Conservation (phyloP, 2,113 vertebrate genomes). For the Lophura nycthemera region DNA sequence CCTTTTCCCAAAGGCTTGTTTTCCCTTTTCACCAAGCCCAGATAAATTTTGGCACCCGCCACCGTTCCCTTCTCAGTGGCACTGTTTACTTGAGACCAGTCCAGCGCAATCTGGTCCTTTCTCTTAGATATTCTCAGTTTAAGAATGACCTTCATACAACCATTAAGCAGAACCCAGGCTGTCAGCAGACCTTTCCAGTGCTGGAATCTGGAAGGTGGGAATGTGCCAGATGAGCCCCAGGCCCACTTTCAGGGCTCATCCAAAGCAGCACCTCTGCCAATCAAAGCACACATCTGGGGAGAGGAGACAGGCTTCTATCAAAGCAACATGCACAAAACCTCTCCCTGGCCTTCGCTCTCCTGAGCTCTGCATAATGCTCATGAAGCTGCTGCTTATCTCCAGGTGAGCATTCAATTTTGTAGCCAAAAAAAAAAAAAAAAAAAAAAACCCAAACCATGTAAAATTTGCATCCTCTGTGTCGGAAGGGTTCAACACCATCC, state of each 20-base stretch:
- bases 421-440: neutral
- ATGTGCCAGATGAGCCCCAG: rapidly evolving
- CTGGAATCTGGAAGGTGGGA: neutral
- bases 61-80: neutral
- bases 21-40: neutral
- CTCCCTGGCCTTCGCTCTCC: neutral
- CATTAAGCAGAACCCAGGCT: rapidly evolving
- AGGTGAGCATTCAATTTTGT: neutral
- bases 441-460: neutral
- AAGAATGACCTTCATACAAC: neutral
- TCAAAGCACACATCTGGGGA: neutral
- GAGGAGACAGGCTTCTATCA: neutral
- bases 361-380: neutral
- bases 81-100: neutral
- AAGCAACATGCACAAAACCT: neutral
- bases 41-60: neutral
- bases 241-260: neutral
- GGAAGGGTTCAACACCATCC: neutral
- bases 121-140: neutral
- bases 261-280: neutral
- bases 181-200: rapidly evolving
- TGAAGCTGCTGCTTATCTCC: neutral
- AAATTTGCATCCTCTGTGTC: neutral
- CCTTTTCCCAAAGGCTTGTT: neutral
- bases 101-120: neutral